Percentiles rank a stretch among this genome's conserved stretches.
Conservation (phyloP, 2,113 vertebrate species). For the Dicerorhinus sumatrensis region DNA sequence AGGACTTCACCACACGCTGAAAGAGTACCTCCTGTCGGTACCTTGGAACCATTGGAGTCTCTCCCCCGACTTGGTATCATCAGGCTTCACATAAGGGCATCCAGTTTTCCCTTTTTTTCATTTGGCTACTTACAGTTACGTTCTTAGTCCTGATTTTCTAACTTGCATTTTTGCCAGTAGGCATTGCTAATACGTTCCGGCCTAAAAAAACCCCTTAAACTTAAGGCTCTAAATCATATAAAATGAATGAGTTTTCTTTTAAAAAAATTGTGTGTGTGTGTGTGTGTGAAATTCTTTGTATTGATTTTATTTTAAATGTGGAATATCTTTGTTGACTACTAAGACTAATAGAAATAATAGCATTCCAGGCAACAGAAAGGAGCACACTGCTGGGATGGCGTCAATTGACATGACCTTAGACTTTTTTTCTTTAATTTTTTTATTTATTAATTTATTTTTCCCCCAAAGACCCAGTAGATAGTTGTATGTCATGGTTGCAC, state of each 20-base stretch:
- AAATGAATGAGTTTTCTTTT: conserved; percentile 20
- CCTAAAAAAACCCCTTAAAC: neutral
- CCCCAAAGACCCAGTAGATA: too few species aligned
- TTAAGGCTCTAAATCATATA: neutral
- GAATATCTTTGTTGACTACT: neutral
- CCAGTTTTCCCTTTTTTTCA: neutral
- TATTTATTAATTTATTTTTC: too few species aligned
- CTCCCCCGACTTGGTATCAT: neutral
- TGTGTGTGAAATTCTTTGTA: neutral
- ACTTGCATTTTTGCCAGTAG: conserved; percentile 31
- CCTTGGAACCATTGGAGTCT: accelerated
- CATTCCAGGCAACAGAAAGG: neutral
- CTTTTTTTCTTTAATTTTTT: too few species aligned
- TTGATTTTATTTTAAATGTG: conserved; percentile 12
- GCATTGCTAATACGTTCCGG: conserved; percentile 23
- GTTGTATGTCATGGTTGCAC: too few species aligned
- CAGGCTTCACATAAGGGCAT: neutral
- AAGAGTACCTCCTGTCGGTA: neutral
- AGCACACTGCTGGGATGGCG: accelerated
- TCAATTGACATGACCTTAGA: neutral
- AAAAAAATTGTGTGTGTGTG: neutral
- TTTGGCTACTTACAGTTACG: neutral
- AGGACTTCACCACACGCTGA: neutral
- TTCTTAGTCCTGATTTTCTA: conserved; percentile 46
- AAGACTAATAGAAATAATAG: neutral